Percentiles rank a stretch among this genome's conserved stretches.
Evolutionary conservation across 2,888 invertebrate genomes (phyloP).

Genomic region (Aleiodes leptofemur): DNA sequence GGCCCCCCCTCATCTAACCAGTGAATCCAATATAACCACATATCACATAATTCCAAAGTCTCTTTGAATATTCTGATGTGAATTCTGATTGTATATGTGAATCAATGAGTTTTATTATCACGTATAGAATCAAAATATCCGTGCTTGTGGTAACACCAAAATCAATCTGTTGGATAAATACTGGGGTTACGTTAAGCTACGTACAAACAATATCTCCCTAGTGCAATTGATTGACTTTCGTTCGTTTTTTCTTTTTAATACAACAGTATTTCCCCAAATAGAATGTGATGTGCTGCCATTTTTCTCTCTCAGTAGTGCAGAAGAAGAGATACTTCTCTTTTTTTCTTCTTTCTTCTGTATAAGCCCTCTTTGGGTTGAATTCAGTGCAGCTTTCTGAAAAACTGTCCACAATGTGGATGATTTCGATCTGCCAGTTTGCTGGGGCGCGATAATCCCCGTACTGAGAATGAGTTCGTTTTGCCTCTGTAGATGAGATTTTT

Average conservation of each 20-base stretch:
- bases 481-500: constrained; percentile 49
- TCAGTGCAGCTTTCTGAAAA: background rate
- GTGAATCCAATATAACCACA: constrained; percentile 18
- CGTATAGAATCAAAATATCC: constrained; percentile 42
- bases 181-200: constrained; percentile 70
- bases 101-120: constrained; percentile 44
- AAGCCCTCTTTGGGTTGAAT: constrained; percentile 18
- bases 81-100: background rate
- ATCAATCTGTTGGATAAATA: constrained; percentile 68
- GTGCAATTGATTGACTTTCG: constrained; percentile 72
- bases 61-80: constrained; percentile 18
- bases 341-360: constrained; percentile 12
- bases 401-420: constrained; percentile 46
- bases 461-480: constrained; percentile 65
- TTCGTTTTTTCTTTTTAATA: constrained; percentile 27
- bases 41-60: constrained; percentile 27
- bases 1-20: constrained; percentile 1
- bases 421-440: constrained; percentile 66
- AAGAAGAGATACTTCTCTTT: constrained; percentile 10
- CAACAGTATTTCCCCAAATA: constrained; percentile 18
- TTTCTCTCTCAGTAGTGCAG: background rate
- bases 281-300: too few relatives aligned
- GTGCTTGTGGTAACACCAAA: constrained; percentile 39
- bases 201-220: constrained; percentile 68
- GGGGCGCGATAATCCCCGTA: constrained; percentile 70